Evolutionary conservation across 2,888 invertebrate genomes (phyloP).

Genomic region (Ochropleura plecta): DNA sequence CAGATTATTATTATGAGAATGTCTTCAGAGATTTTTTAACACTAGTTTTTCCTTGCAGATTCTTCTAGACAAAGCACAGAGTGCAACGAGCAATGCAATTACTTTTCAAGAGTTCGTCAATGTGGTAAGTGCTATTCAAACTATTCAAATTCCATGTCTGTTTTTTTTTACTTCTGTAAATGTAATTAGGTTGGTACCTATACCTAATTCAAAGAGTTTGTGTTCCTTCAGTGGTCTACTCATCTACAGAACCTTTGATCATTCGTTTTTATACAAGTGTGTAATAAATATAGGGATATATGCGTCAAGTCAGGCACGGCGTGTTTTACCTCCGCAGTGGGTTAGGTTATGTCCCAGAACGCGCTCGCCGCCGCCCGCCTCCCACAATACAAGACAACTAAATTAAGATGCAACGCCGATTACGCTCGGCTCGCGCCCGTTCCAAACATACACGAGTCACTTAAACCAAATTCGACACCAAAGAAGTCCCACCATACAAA

Average conservation of each 20-base stretch:
- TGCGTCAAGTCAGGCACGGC: conserved; percentile 71
- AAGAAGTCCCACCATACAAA: conserved; percentile 64
- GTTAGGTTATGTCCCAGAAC: conserved; percentile 80
- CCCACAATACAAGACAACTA: conserved; percentile 89
- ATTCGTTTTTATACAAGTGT: conserved; percentile 70
- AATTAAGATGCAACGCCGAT: conserved; percentile 90
- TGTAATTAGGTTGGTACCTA: no score
- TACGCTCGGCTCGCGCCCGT: conserved; percentile 79
- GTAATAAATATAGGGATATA: conserved; percentile 79
- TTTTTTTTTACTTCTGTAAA: conserved; percentile 6
- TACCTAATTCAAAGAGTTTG: conserved; percentile 4
- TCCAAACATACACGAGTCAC: conserved; percentile 73
- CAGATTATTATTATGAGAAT: neutral
- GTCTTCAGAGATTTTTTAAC: neutral
- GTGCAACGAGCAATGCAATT: conserved; percentile 93
- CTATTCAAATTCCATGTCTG: neutral
- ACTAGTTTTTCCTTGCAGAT: conserved; percentile 80
- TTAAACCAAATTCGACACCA: conserved; percentile 63
- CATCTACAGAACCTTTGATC: conserved; percentile 42
- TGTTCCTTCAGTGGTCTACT: conserved; percentile 27
- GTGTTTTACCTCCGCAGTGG: conserved; percentile 79
- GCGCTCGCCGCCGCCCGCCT: conserved; percentile 75
- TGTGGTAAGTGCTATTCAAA: conserved; percentile 93
- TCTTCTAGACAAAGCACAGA: conserved; percentile 93
- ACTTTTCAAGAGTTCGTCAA: conserved; percentile 98